phyloP scores from a whole-genome alignment of 2,113 vertebrate species.

The Labeo catla region DNA sequence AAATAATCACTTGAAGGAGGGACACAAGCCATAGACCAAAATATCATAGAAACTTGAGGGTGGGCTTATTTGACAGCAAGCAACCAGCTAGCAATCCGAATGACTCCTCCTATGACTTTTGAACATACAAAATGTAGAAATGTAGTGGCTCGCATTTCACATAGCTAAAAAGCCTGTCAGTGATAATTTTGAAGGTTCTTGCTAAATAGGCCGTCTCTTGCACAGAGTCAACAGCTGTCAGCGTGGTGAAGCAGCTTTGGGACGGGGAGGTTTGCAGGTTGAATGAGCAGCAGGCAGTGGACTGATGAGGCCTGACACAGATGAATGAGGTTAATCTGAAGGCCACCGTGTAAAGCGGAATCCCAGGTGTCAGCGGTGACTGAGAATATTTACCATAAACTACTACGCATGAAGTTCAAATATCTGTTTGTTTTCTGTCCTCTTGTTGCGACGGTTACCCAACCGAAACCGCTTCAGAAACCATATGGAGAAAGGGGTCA shows the following conservation, averaged over 20 bases:
- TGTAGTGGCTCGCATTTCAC: neutral
- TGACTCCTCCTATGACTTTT: neutral
- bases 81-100: neutral
- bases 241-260: slow-evolving; percentile 33
- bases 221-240: slow-evolving; percentile 42
- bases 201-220: slow-evolving; percentile 39
- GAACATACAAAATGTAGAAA: neutral
- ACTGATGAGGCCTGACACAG: slow-evolving; percentile 62
- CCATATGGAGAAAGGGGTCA: neutral
- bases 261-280: slow-evolving; percentile 46
- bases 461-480: neutral
- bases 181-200: slow-evolving; percentile 22
- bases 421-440: slow-evolving; percentile 14
- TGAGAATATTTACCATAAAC: slow-evolving; percentile 6
- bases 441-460: neutral
- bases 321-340: slow-evolving; percentile 68
- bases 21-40: neutral
- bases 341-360: slow-evolving; percentile 54
- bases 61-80: neutral
- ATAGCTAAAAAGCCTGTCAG: neutral
- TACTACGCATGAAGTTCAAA: slow-evolving; percentile 9
- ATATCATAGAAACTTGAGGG: neutral
- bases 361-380: slow-evolving; percentile 47
- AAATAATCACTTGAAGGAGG: neutral
- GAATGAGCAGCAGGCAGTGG: slow-evolving; percentile 55